Conservation (phyloP, 2,113 vertebrate genomes). For the Dicentrarchus labrax region DNA sequence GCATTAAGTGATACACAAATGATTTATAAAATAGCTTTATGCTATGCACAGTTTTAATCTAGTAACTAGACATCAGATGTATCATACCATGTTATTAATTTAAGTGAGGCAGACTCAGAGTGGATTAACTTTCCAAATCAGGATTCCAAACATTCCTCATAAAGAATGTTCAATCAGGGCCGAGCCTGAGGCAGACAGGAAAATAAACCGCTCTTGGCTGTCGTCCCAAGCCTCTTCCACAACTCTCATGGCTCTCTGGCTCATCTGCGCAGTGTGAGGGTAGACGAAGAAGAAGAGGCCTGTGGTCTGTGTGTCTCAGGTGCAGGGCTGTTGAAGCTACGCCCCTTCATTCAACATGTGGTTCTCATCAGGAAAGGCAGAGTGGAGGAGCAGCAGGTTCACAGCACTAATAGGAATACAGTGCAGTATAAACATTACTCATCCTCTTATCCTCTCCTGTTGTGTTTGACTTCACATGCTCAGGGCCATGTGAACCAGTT, state of each 20-base stretch:
- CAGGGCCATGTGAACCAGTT: conserved; percentile 43
- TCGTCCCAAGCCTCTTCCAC: conserved; percentile 15
- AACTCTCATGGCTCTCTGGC: conserved; percentile 29
- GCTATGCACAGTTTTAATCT: neutral
- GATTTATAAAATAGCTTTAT: neutral
- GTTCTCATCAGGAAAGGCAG: conserved; percentile 68
- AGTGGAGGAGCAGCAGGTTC: conserved; percentile 53
- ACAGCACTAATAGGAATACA: conserved; percentile 64
- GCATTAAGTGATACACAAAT: neutral
- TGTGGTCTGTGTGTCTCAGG: conserved; percentile 54
- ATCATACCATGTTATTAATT: conserved; percentile 31
- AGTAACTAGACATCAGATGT: conserved; percentile 8
- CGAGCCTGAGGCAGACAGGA: conserved; percentile 48
- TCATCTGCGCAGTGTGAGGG: conserved; percentile 27
- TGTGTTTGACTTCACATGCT: conserved; percentile 62
- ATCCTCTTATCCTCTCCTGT: conserved; percentile 55
- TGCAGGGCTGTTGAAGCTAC: conserved; percentile 33
- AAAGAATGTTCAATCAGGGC: conserved; percentile 74
- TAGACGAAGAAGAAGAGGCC: conserved; percentile 21
- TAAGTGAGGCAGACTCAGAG: conserved; percentile 12
- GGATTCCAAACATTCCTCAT: conserved; percentile 81
- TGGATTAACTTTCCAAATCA: conserved; percentile 61
- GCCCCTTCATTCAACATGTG: conserved; percentile 70
- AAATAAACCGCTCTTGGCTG: conserved; percentile 69
- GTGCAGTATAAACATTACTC: conserved; percentile 69